Percentiles rank a stretch among this genome's conserved stretches.
phyloP scores from a whole-genome alignment of 1,140 invertebrate genomes.

The Zaprionus taronus region DNA sequence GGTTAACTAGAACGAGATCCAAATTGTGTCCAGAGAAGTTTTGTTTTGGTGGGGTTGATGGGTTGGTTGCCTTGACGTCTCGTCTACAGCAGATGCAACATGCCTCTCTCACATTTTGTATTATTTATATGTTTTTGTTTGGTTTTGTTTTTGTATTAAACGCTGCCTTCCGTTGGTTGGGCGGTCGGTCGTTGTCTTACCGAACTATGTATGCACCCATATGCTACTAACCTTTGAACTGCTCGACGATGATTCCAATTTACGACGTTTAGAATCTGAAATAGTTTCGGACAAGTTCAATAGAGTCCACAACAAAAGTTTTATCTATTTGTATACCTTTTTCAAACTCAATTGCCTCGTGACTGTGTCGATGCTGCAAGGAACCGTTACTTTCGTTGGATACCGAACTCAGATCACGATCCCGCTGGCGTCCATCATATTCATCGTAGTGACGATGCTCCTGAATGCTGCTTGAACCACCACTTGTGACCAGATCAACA shows the following conservation, averaged over 20 bases:
- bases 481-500: slow-evolving; percentile 56
- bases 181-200: slow-evolving; percentile 69
- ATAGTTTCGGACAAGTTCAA: slow-evolving; percentile 37
- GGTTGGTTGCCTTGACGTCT: slow-evolving; percentile 21
- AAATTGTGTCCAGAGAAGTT: slow-evolving; percentile 22
- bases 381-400: slow-evolving; percentile 85
- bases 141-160: slow-evolving; percentile 27
- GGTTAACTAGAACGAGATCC: slow-evolving; percentile 28
- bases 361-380: slow-evolving; percentile 81
- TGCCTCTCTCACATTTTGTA: slow-evolving; percentile 22
- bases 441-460: slow-evolving; percentile 74
- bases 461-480: slow-evolving; percentile 30
- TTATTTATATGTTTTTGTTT: slow-evolving; percentile 18
- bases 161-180: slow-evolving; percentile 37
- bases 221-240: slow-evolving; percentile 91
- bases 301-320: neutral
- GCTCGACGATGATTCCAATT: slow-evolving; percentile 89
- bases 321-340: slow-evolving; percentile 77
- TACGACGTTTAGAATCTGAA: slow-evolving; percentile 91
- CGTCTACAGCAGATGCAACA: slow-evolving; percentile 12
- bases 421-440: slow-evolving; percentile 77
- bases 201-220: slow-evolving; percentile 78
- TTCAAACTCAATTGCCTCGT: slow-evolving; percentile 85
- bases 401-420: slow-evolving; percentile 82
- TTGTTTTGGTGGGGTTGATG: slow-evolving; percentile 26